Base-by-base conservation (phyloP, 2,888 invertebrate genomes). In the Encarsia formosa region DNA sequence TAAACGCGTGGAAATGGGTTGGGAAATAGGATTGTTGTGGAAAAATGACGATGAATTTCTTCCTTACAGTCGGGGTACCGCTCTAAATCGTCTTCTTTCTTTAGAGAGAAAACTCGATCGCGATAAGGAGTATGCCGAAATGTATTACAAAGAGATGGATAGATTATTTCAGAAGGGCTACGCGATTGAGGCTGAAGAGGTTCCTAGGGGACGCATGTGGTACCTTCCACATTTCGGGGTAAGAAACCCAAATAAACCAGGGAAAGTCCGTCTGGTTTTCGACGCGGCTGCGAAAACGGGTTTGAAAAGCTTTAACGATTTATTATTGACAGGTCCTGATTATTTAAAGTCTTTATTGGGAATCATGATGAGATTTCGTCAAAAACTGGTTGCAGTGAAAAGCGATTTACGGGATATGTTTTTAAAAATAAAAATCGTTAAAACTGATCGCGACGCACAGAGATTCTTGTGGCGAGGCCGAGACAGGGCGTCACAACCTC, bases 381-480 rank as follows among this genome's bases (percentile, higher is more conserved):
- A 67, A 56, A 56, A 64, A 15, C 58, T 48, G 26, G 50, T 69
- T 3, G 73, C 67, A 3, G 59, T 74, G 49, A 49, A 61, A 59
- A 56, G 65, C 0, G 70, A 73, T 40, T 65, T 71, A 0, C 58
- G 52, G 5, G 67, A 71, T 41, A 69, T 71, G 69, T 70, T 68
- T 39, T 52, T 63, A 4, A 68, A 65, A 31, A 51, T 70, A 0
- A 58, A 57, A 11, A 63, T 71, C 3, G 15, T 42, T 0, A 40
- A 52, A 9, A 58, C 59, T 13, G 69, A 70, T 47, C 62, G 63
- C 29, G 40, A 59, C 32, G 41, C 62, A 0, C 65, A 66, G 49
- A 23, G 63, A 13, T 63, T 63, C 55, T 39, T 61, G 11, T 61
- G 61, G 60, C 18, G 57, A 22, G 46, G 48, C 19, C 9, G 22